phyloP scores from a whole-genome alignment of 2,888 invertebrate species.

The Frankliniella intonsa region DNA sequence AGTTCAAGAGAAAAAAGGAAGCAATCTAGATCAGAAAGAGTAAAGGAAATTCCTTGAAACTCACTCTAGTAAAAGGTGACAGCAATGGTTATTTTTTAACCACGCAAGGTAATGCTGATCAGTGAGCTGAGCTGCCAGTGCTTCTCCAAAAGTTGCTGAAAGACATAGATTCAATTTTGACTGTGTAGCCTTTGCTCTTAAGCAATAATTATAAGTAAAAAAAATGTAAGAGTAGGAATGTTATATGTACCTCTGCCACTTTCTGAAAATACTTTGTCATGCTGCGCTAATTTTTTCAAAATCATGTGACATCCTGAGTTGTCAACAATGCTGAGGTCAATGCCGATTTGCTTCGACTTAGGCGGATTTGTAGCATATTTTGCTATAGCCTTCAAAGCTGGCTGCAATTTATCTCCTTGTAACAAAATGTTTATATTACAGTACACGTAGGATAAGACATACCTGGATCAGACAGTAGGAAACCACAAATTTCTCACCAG shows the following conservation, averaged over 20 bases:
- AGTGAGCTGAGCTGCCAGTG: background rate
- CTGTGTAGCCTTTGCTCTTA: background rate
- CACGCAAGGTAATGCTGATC: background rate
- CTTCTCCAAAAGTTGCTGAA: conserved; percentile 3
- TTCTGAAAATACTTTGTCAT: background rate
- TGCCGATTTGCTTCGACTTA: background rate
- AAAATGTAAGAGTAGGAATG: background rate
- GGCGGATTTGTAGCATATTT: background rate
- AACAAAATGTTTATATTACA: background rate
- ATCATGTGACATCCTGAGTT: background rate
- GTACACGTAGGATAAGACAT: no score
- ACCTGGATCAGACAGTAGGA: background rate
- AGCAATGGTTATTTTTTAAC: background rate
- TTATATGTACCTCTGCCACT: background rate
- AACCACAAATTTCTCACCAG: background rate
- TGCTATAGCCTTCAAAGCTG: background rate
- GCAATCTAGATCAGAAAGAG: background rate
- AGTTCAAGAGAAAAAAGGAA: background rate
- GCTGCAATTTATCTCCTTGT: background rate
- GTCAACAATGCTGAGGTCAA: background rate
- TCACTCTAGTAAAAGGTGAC: background rate
- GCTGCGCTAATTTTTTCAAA: background rate
- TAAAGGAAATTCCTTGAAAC: background rate
- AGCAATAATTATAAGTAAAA: background rate
- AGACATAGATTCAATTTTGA: background rate